phyloP scores from a whole-genome alignment of 2,797 vertebrate species.

The Acrocephalus scirpaceus region DNA sequence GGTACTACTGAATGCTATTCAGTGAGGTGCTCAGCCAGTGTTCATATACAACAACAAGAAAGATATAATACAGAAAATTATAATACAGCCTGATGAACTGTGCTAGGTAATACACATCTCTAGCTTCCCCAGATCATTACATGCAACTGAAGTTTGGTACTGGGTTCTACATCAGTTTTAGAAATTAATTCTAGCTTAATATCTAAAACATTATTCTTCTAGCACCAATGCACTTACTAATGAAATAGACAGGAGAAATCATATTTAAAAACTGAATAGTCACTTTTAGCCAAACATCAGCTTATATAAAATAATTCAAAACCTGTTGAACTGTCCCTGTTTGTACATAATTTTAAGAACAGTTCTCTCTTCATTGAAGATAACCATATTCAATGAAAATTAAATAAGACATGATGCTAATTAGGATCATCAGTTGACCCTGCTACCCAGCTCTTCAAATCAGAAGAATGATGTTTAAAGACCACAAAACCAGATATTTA shows the following conservation, averaged over 20 bases:
- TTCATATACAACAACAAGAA: not conserved
- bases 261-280: not conserved
- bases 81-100: not conserved
- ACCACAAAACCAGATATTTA: not conserved
- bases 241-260: not conserved
- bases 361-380: not conserved
- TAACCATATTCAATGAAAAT: not conserved
- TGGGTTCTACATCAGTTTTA: not conserved
- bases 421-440: not conserved
- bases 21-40: not conserved
- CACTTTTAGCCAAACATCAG: not conserved
- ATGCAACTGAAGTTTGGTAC: not conserved
- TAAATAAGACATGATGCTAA: not conserved
- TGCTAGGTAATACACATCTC: not conserved
- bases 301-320: not conserved
- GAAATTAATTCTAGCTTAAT: not conserved
- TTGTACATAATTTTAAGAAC: not conserved
- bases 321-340: not conserved
- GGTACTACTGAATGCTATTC: not conserved
- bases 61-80: not conserved
- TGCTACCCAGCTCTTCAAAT: not conserved
- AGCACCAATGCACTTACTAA: not conserved
- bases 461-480: not conserved
- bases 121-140: not conserved
- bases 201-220: not conserved